These are phyloP conservation scores for Sebastes baramenuke DNA, from an alignment of 2,797 vertebrate genomes.

Conservation along the genomic window DNA sequence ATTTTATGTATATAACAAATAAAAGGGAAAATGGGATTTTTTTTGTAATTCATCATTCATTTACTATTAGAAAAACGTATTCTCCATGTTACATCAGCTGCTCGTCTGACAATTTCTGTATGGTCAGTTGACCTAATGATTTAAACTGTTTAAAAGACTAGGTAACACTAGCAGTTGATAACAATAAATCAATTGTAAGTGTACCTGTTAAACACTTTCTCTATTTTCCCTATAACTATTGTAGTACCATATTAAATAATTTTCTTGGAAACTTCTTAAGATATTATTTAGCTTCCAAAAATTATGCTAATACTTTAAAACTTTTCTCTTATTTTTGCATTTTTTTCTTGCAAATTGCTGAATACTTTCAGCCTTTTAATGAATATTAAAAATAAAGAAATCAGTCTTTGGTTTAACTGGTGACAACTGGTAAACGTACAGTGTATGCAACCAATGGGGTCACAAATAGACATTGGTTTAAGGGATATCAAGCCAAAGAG, in stretches of 20 bases:
- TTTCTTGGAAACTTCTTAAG: background rate
- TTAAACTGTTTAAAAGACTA: background rate
- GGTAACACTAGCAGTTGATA: fast-evolving
- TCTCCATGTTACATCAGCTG: too few relatives aligned
- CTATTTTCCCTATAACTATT: fast-evolving
- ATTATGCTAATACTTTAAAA: background rate
- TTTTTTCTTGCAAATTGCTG: background rate
- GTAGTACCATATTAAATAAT: background rate
- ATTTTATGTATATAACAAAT: background rate
- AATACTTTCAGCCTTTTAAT: background rate
- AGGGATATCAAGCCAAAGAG: background rate
- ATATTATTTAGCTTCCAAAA: background rate
- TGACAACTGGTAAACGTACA: background rate
- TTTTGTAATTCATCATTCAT: background rate
- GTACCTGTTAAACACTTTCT: background rate
- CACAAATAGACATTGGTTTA: background rate
- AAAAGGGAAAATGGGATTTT: background rate
- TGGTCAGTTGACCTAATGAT: background rate
- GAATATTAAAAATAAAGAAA: background rate
- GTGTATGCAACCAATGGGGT: background rate
- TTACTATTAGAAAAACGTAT: background rate
- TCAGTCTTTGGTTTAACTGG: background rate
- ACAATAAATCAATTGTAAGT: background rate
- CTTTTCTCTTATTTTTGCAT: background rate
- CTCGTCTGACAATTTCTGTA: background rate